Base-by-base conservation (phyloP, 2,797 vertebrate genomes). In the Parauchenoglanis ngamensis region DNA sequence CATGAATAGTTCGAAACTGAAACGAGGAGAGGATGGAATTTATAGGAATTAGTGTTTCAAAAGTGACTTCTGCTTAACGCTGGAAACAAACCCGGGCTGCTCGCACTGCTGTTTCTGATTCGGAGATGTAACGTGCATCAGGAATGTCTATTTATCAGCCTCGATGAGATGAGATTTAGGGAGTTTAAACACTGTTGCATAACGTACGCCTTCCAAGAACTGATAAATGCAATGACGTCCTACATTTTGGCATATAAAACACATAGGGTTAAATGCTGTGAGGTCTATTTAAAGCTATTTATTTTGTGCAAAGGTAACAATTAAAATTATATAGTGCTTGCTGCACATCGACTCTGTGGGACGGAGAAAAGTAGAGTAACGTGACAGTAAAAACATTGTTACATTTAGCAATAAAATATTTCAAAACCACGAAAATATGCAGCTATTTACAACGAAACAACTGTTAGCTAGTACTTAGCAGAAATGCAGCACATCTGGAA, bases 401-500 rank as follows among this genome's bases (percentile, higher is more conserved):
- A 63, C 31, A 72, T 59, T 40, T 67, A 83, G 23, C 73, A 59
- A 67, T 85, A 87, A 91, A 90, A 87, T 52, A 44, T 84, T n/a
- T 35, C 59, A 44, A 44, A 84, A 65, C 7, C 3, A 84, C 81
- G 87, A 86, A 76, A 84, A 82, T 84, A 76, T 75, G 54, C 52
- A 44, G 59, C 65, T 86, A 83, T 89, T 83, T 86, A 88, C 89
- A 90, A 80, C 21, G 57, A 83, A 83, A 81, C 67, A 70, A 75
- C 46, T 31, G 19, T 65, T 7, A 46, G 77, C 1, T 44, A 86
- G 63, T 23, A 68, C 73, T 80, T 59, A 86, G 57, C 31, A 70
- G n/a, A 59, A 70, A 46, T 23, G 17, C 21, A 80, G n/a, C 87
- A 75, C 28, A 84, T 54, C 25, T 56, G 57, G 40, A 68, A 73